Evolutionary conservation across 2,888 invertebrate species (phyloP).

Genomic region (Dastarcus helophoroides): DNA sequence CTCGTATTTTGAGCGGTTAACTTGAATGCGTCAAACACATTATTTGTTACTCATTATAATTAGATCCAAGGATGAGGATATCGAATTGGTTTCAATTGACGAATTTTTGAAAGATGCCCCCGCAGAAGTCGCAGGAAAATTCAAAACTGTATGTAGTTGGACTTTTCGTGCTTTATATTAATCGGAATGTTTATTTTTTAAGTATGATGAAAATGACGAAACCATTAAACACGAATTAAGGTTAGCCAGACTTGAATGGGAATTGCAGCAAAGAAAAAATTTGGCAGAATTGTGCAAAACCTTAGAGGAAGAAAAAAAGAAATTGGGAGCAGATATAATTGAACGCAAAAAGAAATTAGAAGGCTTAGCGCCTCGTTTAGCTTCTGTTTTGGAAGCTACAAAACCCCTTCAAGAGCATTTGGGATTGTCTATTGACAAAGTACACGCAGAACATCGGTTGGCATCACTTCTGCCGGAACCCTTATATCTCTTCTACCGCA

Average conservation of each 20-base stretch:
- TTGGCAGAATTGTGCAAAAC: conserved; percentile 65
- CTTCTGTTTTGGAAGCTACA: conserved; percentile 60
- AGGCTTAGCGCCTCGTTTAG: conserved; percentile 70
- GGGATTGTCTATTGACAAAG: conserved; percentile 67
- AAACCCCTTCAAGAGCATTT: conserved; percentile 84
- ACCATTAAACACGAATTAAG: conserved; percentile 67
- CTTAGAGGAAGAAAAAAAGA: conserved; percentile 64
- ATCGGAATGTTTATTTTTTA: conserved; percentile 11
- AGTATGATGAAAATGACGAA: conserved; percentile 22
- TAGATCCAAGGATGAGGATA: conserved; percentile 85
- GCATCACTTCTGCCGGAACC: conserved; percentile 69
- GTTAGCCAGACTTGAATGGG: conserved; percentile 83
- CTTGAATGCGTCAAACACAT: too few relatives aligned
- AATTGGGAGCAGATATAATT: conserved; percentile 47
- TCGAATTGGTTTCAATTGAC: conserved; percentile 72
- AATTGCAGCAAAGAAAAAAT: conserved; percentile 76
- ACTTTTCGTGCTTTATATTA: background rate
- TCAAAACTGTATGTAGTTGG: conserved; percentile 22
- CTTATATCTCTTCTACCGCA: conserved; percentile 77
- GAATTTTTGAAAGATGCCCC: conserved; percentile 79
- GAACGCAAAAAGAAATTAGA: conserved; percentile 48
- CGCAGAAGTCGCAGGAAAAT: conserved; percentile 33
- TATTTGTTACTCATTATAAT: conserved; percentile 9
- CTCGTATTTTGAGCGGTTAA: too few relatives aligned
- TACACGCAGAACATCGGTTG: conserved; percentile 63